phyloP scores from a whole-genome alignment of 2,797 vertebrate genomes.

The Tokudaia muenninki region DNA sequence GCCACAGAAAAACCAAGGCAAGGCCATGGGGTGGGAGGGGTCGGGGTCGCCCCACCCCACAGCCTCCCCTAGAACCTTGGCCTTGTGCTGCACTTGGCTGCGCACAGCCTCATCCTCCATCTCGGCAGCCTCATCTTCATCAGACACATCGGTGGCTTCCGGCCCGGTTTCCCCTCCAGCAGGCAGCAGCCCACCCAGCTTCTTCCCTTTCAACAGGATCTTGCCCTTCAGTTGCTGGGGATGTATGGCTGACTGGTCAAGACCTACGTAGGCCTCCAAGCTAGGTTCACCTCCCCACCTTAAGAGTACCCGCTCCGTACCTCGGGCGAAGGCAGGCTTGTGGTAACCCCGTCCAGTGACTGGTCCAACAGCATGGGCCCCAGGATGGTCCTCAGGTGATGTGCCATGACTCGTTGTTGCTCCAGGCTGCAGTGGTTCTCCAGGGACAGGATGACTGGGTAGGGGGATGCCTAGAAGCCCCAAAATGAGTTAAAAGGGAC shows the following conservation, averaged over 20 bases:
- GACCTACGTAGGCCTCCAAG: background rate
- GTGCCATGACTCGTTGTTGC: slow-evolving; percentile 95
- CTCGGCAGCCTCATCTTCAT: slow-evolving; percentile 97
- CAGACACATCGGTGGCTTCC: slow-evolving; percentile 91
- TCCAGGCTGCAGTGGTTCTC: slow-evolving; percentile 96
- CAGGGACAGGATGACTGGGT: slow-evolving; percentile 97
- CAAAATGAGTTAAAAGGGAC: background rate
- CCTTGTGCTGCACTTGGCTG: slow-evolving; percentile 85
- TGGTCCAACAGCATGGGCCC: slow-evolving; percentile 91
- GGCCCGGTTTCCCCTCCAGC: slow-evolving; percentile 84
- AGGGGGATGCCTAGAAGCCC: slow-evolving; percentile 91
- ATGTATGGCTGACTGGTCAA: slow-evolving; percentile 27
- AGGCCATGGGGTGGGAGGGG: background rate
- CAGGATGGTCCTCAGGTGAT: slow-evolving; percentile 92
- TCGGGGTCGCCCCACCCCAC: background rate
- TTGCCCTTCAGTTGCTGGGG: slow-evolving; percentile 94
- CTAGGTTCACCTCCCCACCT: background rate
- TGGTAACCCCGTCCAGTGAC: slow-evolving; percentile 89
- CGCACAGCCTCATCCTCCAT: slow-evolving; percentile 92
- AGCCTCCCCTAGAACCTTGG: slow-evolving; percentile 66
- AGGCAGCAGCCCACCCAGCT: slow-evolving; percentile 92
- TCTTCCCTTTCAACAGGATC: slow-evolving; percentile 97
- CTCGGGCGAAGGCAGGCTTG: slow-evolving; percentile 94
- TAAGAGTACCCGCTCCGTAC: slow-evolving; percentile 83
- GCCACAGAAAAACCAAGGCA: slow-evolving; percentile 39